Percentiles rank a stretch among this genome's conserved stretches.
These are phyloP conservation scores for Microcaecilia unicolor DNA, from an alignment of 2,797 vertebrate species.

Conservation along the genomic window DNA sequence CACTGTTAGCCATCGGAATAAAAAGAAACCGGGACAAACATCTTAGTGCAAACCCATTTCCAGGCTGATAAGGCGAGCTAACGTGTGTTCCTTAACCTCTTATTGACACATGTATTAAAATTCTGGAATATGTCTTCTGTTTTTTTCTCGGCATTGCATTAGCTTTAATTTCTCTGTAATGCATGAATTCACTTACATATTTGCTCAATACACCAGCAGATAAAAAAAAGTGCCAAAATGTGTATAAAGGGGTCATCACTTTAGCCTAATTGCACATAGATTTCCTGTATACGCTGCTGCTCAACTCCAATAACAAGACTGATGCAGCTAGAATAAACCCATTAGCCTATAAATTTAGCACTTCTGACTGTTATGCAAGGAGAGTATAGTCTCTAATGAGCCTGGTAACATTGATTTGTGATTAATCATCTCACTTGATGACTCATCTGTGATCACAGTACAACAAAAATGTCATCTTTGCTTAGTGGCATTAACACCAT, in stretches of 20 bases:
- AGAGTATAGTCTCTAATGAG: conserved; percentile 52
- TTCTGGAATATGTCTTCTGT: conserved; percentile 34
- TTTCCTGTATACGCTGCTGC: conserved; percentile 46
- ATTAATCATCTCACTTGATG: conserved; percentile 62
- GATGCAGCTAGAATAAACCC: conserved; percentile 53
- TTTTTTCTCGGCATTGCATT: conserved; percentile 49
- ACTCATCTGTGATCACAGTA: conserved; percentile 53
- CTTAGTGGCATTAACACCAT: conserved; percentile 50
- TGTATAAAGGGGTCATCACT: conserved; percentile 42
- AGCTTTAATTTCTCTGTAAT: conserved; percentile 52
- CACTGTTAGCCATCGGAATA: conserved; percentile 26
- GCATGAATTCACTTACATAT: conserved; percentile 55
- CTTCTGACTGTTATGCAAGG: conserved; percentile 41
- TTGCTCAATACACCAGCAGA: conserved; percentile 42
- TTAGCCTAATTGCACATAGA: conserved; percentile 55
- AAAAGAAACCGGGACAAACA: conserved; percentile 28
- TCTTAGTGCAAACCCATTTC: conserved; percentile 37
- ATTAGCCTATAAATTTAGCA: conserved; percentile 55
- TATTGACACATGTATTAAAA: conserved; percentile 46
- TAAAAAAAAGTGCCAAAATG: conserved; percentile 49
- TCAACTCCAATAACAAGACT: conserved; percentile 43
- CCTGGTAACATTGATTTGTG: conserved; percentile 59
- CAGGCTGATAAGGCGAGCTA: conserved; percentile 39
- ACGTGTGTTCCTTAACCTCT: conserved; percentile 28
- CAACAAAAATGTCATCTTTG: conserved; percentile 57